Evolutionary conservation across 2,888 invertebrate genomes (phyloP), one percentile per base, ranked within the genome.

Genomic region (Archips crataeganus): DNA sequence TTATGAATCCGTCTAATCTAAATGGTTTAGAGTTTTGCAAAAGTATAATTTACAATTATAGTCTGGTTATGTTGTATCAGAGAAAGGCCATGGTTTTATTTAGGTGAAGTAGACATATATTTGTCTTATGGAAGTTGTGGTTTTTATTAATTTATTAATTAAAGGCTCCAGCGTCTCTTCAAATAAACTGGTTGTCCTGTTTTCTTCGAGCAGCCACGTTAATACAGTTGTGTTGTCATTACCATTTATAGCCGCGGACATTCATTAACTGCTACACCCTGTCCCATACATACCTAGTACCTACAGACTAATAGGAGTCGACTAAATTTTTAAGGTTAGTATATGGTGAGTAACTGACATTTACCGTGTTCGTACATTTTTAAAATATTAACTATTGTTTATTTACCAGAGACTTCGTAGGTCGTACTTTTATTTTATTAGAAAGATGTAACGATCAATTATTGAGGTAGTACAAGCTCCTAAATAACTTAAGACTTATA

Each of bases 171-270:
- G 45, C 10, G 45, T n/a, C 4, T 11, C 34, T 13, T 13, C 10
- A 34, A 32, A n/a, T n/a, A 75, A 66, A 76, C 79, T 85, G 84
- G 85, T 85, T 85, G 85, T 75, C 51, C 79, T 76, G 80, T 80
- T 80, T 80, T 78, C 80, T 79, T 61, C 42, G 42, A 49, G 47
- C 60, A 76, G 6, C 80, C 80, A 82, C 82, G 79, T 78, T 74
- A 82, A 84, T 82, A 82, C 80, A 72, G 81, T 83, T 84, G 71
- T 70, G 81, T 83, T 84, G 71, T 70, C 75, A 75, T 79, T 77
- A 83, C 84, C 82, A 84, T 84, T 84, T 80, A 76, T 77, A 54
- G 59, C 69, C 75, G 76, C 74, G 75, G 73, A 34, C 23, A 9
- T 15, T 23, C 51, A 54, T 23, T 9, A 54, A 54, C 51, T 70